Evolutionary conservation across 2,797 vertebrate species (phyloP).

Genomic region (Phrynocephalus forsythii): DNA sequence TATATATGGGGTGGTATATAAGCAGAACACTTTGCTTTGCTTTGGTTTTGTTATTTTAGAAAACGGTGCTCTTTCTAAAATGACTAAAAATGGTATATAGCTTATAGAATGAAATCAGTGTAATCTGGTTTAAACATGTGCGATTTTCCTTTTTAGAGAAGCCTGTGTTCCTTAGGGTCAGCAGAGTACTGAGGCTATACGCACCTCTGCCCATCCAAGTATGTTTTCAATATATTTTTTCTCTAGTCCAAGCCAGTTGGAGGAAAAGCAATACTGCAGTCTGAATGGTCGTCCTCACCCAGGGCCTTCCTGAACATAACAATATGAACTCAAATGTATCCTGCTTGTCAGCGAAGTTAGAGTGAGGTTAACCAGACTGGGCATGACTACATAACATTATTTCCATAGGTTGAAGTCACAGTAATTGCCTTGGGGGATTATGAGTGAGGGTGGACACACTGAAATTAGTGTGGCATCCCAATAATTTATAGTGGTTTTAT

Average conservation of each 20-base stretch:
- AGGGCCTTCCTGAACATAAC: not conserved
- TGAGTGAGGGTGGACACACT: not conserved
- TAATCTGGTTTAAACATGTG: not conserved
- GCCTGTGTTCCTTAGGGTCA: not conserved
- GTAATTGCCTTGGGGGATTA: slow-evolving; percentile 11
- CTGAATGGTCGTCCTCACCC: too few relatives aligned
- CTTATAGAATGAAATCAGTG: not conserved
- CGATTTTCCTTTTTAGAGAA: not conserved
- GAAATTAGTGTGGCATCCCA: not conserved
- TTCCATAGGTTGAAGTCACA: slow-evolving; percentile 3
- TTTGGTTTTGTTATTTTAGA: not conserved
- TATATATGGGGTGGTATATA: too few relatives aligned
- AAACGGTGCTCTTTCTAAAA: not conserved
- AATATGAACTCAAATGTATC: slow-evolving; percentile 9
- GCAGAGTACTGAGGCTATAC: not conserved
- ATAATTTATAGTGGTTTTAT: slow-evolving; percentile 19
- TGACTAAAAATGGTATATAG: not conserved
- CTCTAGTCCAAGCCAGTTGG: not conserved
- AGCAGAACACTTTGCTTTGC: too few relatives aligned
- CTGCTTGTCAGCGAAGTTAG: slow-evolving; percentile 32
- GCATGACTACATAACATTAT: slow-evolving; percentile 25
- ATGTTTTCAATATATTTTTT: not conserved
- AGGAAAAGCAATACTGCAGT: not conserved
- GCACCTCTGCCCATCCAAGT: not conserved
- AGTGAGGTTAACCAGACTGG: slow-evolving; percentile 7